Evolutionary conservation across 2,888 invertebrate genomes (phyloP).

Genomic region (Theretra japonica): DNA sequence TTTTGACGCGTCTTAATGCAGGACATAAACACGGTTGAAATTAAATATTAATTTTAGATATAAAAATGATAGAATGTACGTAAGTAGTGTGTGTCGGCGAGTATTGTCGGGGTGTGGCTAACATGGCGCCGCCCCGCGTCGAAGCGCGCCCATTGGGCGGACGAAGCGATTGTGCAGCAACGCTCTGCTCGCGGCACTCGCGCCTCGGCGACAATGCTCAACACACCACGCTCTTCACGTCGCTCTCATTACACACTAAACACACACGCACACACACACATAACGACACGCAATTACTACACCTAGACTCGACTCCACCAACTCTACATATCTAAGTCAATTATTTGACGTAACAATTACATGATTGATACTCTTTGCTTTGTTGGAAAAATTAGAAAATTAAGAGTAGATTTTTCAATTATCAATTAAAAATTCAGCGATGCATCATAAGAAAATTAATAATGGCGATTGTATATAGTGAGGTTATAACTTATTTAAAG

Average conservation of each 20-base stretch:
- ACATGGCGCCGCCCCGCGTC: slow-evolving; percentile 63
- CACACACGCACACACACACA: background rate
- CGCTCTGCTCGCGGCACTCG: slow-evolving; percentile 28
- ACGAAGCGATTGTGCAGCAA: slow-evolving; percentile 41
- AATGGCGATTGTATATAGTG: too few species aligned
- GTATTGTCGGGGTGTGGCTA: slow-evolving; percentile 62
- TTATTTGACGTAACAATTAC: background rate
- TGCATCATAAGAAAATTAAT: too few species aligned
- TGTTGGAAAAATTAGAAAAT: too few species aligned
- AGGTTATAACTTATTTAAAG: too few species aligned
- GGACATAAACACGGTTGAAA: background rate
- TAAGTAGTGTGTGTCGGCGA: slow-evolving; percentile 25
- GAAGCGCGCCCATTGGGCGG: slow-evolving; percentile 76
- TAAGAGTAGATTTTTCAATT: too few species aligned
- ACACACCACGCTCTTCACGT: slow-evolving; percentile 10
- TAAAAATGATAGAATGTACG: background rate
- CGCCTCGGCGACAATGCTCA: slow-evolving; percentile 35
- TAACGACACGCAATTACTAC: background rate
- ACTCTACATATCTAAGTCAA: background rate
- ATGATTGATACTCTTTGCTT: background rate
- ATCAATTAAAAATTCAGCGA: too few species aligned
- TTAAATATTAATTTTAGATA: background rate
- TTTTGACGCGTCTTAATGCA: background rate
- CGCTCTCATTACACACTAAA: background rate
- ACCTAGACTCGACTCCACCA: background rate